phyloP scores from a whole-genome alignment of 1,140 invertebrate species.

The Scaptomyza graminum region DNA sequence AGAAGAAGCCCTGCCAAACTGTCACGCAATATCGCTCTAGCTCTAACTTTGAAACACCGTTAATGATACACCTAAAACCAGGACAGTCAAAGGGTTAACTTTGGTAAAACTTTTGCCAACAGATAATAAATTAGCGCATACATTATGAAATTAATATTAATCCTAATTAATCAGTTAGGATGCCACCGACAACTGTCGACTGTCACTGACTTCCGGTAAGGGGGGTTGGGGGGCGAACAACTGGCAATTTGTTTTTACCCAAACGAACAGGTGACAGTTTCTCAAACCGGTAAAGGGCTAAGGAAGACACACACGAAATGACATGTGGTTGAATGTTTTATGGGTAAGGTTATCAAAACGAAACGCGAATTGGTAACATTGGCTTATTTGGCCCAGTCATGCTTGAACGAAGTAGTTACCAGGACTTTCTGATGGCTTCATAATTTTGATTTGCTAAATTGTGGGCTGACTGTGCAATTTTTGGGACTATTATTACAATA shows the following conservation, averaged over 20 bases:
- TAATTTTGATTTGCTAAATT: conserved; percentile 43
- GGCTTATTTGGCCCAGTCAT: conserved; percentile 57
- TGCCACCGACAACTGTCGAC: conserved; percentile 40
- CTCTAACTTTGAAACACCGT: conserved; percentile 22
- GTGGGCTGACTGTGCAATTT: conserved; percentile 46
- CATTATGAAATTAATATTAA: conserved; percentile 78
- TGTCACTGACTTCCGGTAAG: conserved; percentile 58
- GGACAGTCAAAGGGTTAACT: conserved; percentile 71
- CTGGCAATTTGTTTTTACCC: conserved; percentile 58
- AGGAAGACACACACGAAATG: conserved; percentile 39
- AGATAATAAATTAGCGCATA: conserved; percentile 82
- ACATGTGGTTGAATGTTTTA: conserved; percentile 41
- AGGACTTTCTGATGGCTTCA: conserved; percentile 61
- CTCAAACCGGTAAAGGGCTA: conserved; percentile 65
- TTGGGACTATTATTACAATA: background rate
- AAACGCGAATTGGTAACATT: conserved; percentile 38
- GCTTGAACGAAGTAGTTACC: conserved; percentile 28
- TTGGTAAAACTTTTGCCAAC: conserved; percentile 71
- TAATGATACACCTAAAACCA: conserved; percentile 12
- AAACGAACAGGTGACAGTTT: conserved; percentile 73
- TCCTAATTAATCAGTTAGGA: too few relatives aligned
- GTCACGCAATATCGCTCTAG: conserved; percentile 46
- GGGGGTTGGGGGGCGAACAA: conserved; percentile 21
- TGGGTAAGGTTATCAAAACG: conserved; percentile 15
- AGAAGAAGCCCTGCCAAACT: conserved; percentile 26